phyloP scores from a whole-genome alignment of 2,888 invertebrate species.

The Eilema caniola region DNA sequence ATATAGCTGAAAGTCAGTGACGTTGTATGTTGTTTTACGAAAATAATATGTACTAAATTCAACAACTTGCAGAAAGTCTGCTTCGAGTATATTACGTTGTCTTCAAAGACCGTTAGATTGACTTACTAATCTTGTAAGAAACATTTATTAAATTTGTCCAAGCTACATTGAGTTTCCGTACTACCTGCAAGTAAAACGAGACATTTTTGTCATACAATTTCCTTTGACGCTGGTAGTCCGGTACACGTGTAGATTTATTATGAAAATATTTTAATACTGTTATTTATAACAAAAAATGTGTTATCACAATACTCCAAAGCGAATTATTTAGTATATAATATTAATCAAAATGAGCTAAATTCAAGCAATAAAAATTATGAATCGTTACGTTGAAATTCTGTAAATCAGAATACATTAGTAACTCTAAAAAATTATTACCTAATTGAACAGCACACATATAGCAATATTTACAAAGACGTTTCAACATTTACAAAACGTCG shows the following conservation, averaged over 20 bases:
- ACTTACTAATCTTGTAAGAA: constrained; percentile 50
- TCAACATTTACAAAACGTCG: constrained; percentile 4
- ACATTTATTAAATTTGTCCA: constrained; percentile 50
- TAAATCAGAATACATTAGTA: background rate
- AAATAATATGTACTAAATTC: background rate
- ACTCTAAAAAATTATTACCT: background rate
- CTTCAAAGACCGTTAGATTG: constrained; percentile 46
- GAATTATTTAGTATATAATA: too few relatives aligned
- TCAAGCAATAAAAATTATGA: background rate
- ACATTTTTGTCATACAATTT: constrained; percentile 25
- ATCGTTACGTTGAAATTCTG: background rate
- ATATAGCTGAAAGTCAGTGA: background rate
- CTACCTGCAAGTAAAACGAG: constrained; percentile 17
- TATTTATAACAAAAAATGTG: constrained; percentile 9
- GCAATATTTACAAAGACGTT: background rate
- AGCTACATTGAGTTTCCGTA: constrained; percentile 36
- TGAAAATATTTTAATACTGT: constrained; percentile 14
- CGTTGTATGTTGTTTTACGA: background rate
- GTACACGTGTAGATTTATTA: constrained; percentile 11
- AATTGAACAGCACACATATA: background rate
- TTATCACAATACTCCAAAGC: constrained; percentile 3
- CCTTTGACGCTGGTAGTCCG: background rate
- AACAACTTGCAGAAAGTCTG: constrained; percentile 15
- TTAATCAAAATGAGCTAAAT: too few relatives aligned
- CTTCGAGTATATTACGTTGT: constrained; percentile 31